Evolutionary conservation across 2,113 vertebrate species (phyloP), one percentile per base, ranked within the genome.

Genomic region (Hyla sarda): DNA sequence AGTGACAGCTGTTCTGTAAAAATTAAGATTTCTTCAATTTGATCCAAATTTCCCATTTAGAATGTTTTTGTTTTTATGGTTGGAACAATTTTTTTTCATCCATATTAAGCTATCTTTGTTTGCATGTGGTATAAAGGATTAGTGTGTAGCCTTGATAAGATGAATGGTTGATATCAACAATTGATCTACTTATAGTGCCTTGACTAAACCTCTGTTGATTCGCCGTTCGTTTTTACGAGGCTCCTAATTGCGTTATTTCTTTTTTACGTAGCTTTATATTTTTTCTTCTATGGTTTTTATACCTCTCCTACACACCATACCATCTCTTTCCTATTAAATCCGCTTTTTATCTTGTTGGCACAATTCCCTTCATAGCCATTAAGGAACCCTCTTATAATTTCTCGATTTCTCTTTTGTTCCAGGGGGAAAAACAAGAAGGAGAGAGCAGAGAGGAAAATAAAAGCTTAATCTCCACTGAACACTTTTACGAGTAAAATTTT

Each of bases 241-340:
- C n/a, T 62, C 0, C 21, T 45, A 45, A 62, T 62, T 3, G n/a
- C 6, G 2, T 80, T 76, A 30, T n/a, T 71, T 71, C 67, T 71
- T 62, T 80, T 80, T 80, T 45, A 41, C 41, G 7, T 47, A 16
- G 76, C 52, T 79, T 58, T 79, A 17, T 47, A 81, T 62, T 62
- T 34, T 25, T 60, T 58, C 52, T 17, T 45, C 47, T 81, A n/a
- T n/a, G n/a, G 78, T 21, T 34, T 60, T 21, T 79, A 34, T 47
- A 62, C 41, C 47, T 41, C 58, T 81, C 34, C 34, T 25, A 25
- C 23, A 58, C 45, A 45, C 54, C 7, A 88, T 87, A 73, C 84
- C 88, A 30, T 52, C 86, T 86, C 86, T 84, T 80, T 82, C 73
- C 82, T 12, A 84, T 67, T 67, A 85, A 28, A 82, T 88, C 7